Base-by-base conservation (phyloP, 2,113 vertebrate species). In the Sterrhoptilus dennistouni region DNA sequence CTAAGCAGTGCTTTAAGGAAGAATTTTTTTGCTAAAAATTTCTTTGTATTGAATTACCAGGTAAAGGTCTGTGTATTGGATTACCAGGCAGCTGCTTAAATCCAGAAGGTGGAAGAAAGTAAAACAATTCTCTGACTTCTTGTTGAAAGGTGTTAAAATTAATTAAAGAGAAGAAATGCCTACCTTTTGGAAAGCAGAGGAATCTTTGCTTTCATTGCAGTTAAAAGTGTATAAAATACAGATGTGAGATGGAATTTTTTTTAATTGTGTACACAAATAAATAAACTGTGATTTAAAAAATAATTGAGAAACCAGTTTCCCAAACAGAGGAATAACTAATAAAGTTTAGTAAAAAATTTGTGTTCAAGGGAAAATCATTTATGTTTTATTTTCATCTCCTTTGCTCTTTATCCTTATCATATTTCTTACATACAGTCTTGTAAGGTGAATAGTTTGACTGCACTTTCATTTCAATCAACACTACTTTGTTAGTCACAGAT, bases 401-500 rank as follows among this genome's bases (percentile, higher is more conserved):
- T 79, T 78, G 14, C 45, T 57, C 31, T 60, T 70, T 57, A 42
- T 68, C 19, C 25, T 59, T 52, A n/a, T 45, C 14, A 2, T 54
- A 24, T 87, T 76, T 87, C 49, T 77, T n/a, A 38, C 21, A 42
- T 27, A 63, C 4, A 4, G 4, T 57, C 19, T 64, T 59, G n/a
- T 50, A 65, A 79, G 21, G 19, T 44, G 53, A 59, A 8, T 44
- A 52, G 89, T 81, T 78, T 70, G 59, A 31, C 59, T 63, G 18
- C 44, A 36, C 0, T 1, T 1, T 1, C 18, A 47, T 69, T 86
- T 86, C 89, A 70, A 77, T 68, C 60, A 82, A 9, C 21, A 6
- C 20, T 61, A 0, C 85, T 88, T 92, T 92, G 22, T 65, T 21
- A 56, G 64, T 87, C 91, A 60, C 88, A 99, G 99, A 96, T 72